Evolutionary conservation across 1,140 invertebrate genomes (phyloP), one percentile per base, ranked within the genome.

Genomic region (Cylas formicarius): DNA sequence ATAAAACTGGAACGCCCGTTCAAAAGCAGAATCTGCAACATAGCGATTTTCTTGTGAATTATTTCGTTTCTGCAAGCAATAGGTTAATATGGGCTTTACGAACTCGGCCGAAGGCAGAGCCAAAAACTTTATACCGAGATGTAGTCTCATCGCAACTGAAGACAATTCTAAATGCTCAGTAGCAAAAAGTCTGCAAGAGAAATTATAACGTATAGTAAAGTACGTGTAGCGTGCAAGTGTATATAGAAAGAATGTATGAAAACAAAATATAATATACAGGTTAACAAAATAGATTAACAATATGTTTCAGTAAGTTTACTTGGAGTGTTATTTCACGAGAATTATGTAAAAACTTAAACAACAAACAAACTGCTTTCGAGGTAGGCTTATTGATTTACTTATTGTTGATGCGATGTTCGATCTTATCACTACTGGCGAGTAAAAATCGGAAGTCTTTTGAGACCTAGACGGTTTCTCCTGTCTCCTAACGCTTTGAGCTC

Each of bases 91-190:
- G n/a, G n/a, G n/a, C n/a, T n/a, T n/a, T n/a, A n/a, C n/a, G n/a
- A n/a, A n/a, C n/a, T n/a, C n/a, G n/a, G n/a, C n/a, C n/a, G n/a
- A n/a, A n/a, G n/a, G n/a, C n/a, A n/a, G n/a, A n/a, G n/a, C n/a
- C n/a, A n/a, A n/a, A n/a, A n/a, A n/a, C n/a, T n/a, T n/a, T n/a
- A n/a, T n/a, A n/a, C n/a, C n/a, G n/a, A n/a, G n/a, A n/a, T n/a
- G n/a, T n/a, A n/a, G n/a, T 44, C 50, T 55, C 52, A 59, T 47
- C 54, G 51, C 46, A 35, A 49, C 44, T 52, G 49, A 52, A 36
- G 49, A 58, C 50, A 57, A 60, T 61, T 62, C 58, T 61, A 60
- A 63, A 63, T 57, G 61, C 61, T 62, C 61, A 62, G 52, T 60
- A 57, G 54, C 50, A 49, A 52, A 47, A 50, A 48, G 53, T 47